A percentile compares a stretch with the other conserved stretches of the same genome.
These are phyloP conservation scores for Zaprionus kolodkinae DNA, from an alignment of 1,140 invertebrate genomes.

Conservation along the genomic window DNA sequence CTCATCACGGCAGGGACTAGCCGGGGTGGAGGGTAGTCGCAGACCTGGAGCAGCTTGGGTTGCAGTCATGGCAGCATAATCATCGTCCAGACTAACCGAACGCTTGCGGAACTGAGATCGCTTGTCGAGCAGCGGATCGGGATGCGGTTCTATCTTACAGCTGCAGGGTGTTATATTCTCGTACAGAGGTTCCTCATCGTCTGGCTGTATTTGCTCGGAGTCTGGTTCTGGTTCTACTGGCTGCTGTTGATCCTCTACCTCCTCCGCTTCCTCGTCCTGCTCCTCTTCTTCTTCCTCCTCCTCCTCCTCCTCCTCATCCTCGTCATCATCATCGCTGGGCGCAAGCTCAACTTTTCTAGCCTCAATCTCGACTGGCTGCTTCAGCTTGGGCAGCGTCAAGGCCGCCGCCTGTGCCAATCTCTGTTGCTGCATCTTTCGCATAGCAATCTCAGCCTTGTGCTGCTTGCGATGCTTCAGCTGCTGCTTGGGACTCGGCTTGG, in stretches of 20 bases:
- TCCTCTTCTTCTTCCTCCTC: constrained; percentile 46
- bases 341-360: constrained; percentile 63
- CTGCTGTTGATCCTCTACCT: constrained; percentile 12
- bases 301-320: constrained; percentile 42
- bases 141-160: constrained; percentile 45
- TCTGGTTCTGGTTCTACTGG: constrained; percentile 10
- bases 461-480: constrained; percentile 84
- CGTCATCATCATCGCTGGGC: constrained; percentile 59
- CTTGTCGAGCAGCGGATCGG: constrained; percentile 37
- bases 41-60: constrained; percentile 39
- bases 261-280: constrained; percentile 41
- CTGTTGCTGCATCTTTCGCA: constrained; percentile 72
- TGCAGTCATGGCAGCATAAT: constrained; percentile 37
- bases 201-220: constrained; percentile 41
- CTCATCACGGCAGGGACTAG: constrained; percentile 85
- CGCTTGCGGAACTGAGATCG: constrained; percentile 86
- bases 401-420: constrained; percentile 65
- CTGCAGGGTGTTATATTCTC: constrained; percentile 70
- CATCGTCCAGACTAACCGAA: constrained; percentile 87
- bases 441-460: constrained; percentile 72
- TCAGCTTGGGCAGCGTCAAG: constrained; percentile 61
- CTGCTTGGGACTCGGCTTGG: constrained; percentile 86
- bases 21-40: constrained; percentile 85
- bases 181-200: constrained; percentile 74
- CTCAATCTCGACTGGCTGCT: constrained; percentile 61